Conservation (phyloP, 2,888 invertebrate species). For the Drosophila subquinaria region DNA sequence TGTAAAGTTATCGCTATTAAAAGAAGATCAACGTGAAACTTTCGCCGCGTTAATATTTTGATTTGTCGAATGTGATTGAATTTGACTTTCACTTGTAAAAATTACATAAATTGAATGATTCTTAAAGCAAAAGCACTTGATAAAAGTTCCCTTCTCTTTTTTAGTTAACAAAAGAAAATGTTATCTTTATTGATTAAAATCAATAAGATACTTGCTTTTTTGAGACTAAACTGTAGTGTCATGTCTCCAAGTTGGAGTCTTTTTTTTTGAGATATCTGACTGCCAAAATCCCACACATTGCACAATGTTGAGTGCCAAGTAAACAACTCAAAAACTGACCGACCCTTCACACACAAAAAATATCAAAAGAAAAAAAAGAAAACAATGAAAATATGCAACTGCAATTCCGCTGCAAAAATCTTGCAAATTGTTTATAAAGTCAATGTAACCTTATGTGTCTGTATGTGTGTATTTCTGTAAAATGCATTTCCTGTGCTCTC, state of each 20-base stretch:
- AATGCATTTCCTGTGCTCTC: conserved; percentile 60
- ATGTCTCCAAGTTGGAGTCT: background rate
- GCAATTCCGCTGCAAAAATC: conserved; percentile 50
- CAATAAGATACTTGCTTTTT: conserved; percentile 5
- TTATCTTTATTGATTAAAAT: conserved; percentile 7
- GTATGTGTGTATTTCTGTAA: conserved; percentile 32
- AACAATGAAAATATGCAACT: conserved; percentile 43
- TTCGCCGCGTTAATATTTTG: conserved; percentile 12
- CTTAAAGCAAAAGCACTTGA: background rate
- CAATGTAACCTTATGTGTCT: conserved; percentile 28
- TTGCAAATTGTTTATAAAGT: conserved; percentile 60
- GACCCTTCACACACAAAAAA: conserved; percentile 48
- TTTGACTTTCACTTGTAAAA: conserved; percentile 16
- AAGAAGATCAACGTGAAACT: conserved; percentile 39
- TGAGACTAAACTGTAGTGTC: conserved; percentile 3
- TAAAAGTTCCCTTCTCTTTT: background rate
- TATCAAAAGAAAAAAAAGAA: background rate
- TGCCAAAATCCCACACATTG: conserved; percentile 48
- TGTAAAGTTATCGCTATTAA: conserved; percentile 25
- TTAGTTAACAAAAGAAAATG: background rate
- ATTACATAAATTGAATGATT: conserved; percentile 9
- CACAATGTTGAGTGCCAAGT: conserved; percentile 35
- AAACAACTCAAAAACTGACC: conserved; percentile 48
- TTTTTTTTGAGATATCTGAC: conserved; percentile 12
- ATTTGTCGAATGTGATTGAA: background rate